Percentiles rank a stretch among this genome's conserved stretches.
Evolutionary conservation across 2,888 invertebrate species (phyloP).

Genomic region (Pherbina coryleti): DNA sequence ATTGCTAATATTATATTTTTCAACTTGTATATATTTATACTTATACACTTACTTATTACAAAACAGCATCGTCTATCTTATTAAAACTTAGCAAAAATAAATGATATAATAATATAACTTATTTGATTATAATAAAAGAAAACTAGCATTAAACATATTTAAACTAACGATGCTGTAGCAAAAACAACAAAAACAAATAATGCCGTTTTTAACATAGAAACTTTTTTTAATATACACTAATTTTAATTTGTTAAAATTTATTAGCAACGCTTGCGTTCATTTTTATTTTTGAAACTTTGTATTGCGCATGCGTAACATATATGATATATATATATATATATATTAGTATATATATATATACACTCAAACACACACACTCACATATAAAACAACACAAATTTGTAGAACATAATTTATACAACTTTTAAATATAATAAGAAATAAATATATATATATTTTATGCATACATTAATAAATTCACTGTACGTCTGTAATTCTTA

Average conservation of each 20-base stretch:
- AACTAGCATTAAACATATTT: conserved; percentile 36
- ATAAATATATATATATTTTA: conserved; percentile 18
- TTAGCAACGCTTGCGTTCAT: conserved; percentile 13
- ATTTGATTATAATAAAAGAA: conserved; percentile 14
- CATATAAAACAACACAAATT: background rate
- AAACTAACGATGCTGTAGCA: conserved; percentile 25
- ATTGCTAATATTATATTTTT: conserved; percentile 5
- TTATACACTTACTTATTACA: conserved; percentile 3
- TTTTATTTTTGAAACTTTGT: conserved; percentile 5
- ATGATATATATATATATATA: background rate
- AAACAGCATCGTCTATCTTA: background rate
- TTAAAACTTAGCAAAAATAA: background rate
- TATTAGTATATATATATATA: no score
- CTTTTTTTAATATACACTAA: no score
- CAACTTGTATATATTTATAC: conserved; percentile 21
- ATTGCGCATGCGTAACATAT: conserved; percentile 19
- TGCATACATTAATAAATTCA: conserved; percentile 1
- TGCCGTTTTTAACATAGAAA: conserved; percentile 28
- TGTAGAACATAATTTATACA: conserved; percentile 9
- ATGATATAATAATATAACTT: background rate
- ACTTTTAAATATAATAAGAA: background rate
- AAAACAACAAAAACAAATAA: conserved; percentile 32
- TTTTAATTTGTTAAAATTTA: conserved; percentile 10
- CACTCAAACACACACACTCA: conserved; percentile 6
- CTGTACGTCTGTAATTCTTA: background rate